These are phyloP conservation scores for Perithous albicinctus DNA, from an alignment of 2,888 invertebrate species.

Conservation along the genomic window DNA sequence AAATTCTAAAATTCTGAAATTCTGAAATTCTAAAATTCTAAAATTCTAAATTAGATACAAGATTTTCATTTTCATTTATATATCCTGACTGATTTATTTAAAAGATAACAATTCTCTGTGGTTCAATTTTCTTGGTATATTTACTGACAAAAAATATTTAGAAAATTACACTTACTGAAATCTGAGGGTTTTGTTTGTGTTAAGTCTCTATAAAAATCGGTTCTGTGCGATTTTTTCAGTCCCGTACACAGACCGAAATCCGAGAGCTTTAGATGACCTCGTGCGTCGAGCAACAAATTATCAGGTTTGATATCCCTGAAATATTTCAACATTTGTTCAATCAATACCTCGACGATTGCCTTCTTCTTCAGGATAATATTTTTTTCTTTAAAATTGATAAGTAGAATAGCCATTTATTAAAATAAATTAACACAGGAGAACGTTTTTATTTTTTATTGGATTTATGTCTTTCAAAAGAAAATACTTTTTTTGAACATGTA, in stretches of 20 bases:
- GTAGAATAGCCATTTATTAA: too few relatives aligned
- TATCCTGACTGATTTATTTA: too few relatives aligned
- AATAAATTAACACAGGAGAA: too few relatives aligned
- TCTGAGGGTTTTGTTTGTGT: conserved; percentile 98
- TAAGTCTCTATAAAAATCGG: conserved; percentile 99
- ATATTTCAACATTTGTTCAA: conserved; percentile 60
- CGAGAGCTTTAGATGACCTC: conserved; percentile 98
- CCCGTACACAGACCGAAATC: conserved; percentile 99
- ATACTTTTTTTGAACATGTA: too few relatives aligned
- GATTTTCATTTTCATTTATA: too few relatives aligned
- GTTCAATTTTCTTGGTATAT: not conserved
- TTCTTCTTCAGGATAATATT: too few relatives aligned
- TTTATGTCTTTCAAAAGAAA: not conserved
- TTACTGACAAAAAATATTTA: not conserved
- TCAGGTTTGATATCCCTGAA: conserved; percentile 98
- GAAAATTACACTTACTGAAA: conserved; percentile 91
- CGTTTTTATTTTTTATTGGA: not conserved
- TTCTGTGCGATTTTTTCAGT: conserved; percentile 98
- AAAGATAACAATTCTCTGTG: not conserved
- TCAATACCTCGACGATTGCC: not conserved
- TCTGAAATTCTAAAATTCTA: too few relatives aligned
- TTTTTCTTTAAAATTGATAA: too few relatives aligned
- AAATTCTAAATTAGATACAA: too few relatives aligned
- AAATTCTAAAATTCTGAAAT: too few relatives aligned
- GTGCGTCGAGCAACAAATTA: conserved; percentile 97